Conservation (phyloP, 1,140 invertebrate species). For the Tetragnatha versicolor region DNA sequence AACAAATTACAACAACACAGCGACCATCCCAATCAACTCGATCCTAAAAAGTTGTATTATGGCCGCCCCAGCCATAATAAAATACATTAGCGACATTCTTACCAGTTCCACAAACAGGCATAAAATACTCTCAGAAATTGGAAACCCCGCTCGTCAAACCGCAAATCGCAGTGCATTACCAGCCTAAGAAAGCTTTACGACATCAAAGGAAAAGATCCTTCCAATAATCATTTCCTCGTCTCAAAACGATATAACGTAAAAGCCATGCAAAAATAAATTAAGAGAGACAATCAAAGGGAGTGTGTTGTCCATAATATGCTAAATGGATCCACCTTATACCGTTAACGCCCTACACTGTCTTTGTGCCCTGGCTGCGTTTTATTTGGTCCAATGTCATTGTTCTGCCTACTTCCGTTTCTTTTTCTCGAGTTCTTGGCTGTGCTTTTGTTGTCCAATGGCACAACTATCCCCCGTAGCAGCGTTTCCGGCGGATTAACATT, state of each 20-base stretch:
- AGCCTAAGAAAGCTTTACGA: no score
- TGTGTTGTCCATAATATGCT: slow-evolving; percentile 49
- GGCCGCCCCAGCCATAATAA: no score
- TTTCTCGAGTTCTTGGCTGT: slow-evolving; percentile 15
- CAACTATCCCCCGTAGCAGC: not conserved
- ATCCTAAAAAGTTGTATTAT: no score
- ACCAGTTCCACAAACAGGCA: no score
- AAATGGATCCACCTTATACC: slow-evolving; percentile 30
- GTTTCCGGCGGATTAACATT: slow-evolving; percentile 50
- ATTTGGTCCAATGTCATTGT: slow-evolving; percentile 46
- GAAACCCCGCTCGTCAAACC: no score
- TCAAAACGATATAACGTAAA: not conserved
- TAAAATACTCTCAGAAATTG: no score
- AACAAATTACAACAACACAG: no score
- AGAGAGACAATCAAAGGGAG: slow-evolving; percentile 32
- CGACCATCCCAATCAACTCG: no score
- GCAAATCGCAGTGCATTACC: no score
- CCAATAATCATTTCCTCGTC: not conserved
- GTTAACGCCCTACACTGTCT: slow-evolving; percentile 37
- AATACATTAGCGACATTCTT: no score
- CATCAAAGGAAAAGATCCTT: slow-evolving; percentile 1
- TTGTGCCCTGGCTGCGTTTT: slow-evolving; percentile 39
- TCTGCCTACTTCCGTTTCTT: slow-evolving; percentile 18
- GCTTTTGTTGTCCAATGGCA: slow-evolving; percentile 2
- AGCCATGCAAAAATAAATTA: slow-evolving; percentile 34